phyloP scores from a whole-genome alignment of 2,113 vertebrate species.

The Perca fluviatilis region DNA sequence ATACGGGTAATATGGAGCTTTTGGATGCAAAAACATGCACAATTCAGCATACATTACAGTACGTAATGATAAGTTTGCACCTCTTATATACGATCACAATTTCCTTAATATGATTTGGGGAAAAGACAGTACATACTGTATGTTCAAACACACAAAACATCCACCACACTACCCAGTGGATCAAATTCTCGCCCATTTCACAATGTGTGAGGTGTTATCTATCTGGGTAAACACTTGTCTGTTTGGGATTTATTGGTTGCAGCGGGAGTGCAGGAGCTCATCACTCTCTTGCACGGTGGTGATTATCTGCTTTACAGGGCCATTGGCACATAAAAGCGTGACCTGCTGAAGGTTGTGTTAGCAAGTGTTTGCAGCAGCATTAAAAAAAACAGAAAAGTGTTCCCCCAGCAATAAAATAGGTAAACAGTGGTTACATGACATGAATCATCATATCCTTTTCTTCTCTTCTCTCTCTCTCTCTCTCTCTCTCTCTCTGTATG shows the following conservation, averaged over 20 bases:
- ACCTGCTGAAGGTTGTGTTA: slow-evolving; percentile 52
- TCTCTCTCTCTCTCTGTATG: not conserved
- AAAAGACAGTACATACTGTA: slow-evolving; percentile 18
- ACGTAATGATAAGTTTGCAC: slow-evolving; percentile 25
- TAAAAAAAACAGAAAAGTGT: slow-evolving; percentile 58
- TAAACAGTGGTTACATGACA: slow-evolving; percentile 60
- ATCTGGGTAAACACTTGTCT: slow-evolving; percentile 66
- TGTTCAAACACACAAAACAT: slow-evolving; percentile 17
- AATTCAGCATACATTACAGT: slow-evolving; percentile 24
- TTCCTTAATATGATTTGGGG: slow-evolving; percentile 10
- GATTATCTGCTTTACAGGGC: slow-evolving; percentile 76
- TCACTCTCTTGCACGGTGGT: slow-evolving; percentile 58
- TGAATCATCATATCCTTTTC: slow-evolving; percentile 23
- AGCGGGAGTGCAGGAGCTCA: slow-evolving; percentile 67
- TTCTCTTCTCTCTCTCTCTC: not conserved
- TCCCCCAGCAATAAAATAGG: slow-evolving; percentile 66
- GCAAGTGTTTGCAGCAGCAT: slow-evolving; percentile 58
- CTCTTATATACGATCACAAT: slow-evolving; percentile 16
- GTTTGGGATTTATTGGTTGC: slow-evolving; percentile 73
- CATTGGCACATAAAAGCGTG: slow-evolving; percentile 68
- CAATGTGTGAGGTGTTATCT: slow-evolving; percentile 54
- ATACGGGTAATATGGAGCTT: slow-evolving; percentile 14
- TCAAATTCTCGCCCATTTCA: slow-evolving; percentile 48
- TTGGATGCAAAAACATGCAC: slow-evolving; percentile 26
- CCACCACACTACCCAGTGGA: slow-evolving; percentile 6